These are phyloP conservation scores for Dendrolimus pini DNA, from an alignment of 2,888 invertebrate species.

Conservation along the genomic window DNA sequence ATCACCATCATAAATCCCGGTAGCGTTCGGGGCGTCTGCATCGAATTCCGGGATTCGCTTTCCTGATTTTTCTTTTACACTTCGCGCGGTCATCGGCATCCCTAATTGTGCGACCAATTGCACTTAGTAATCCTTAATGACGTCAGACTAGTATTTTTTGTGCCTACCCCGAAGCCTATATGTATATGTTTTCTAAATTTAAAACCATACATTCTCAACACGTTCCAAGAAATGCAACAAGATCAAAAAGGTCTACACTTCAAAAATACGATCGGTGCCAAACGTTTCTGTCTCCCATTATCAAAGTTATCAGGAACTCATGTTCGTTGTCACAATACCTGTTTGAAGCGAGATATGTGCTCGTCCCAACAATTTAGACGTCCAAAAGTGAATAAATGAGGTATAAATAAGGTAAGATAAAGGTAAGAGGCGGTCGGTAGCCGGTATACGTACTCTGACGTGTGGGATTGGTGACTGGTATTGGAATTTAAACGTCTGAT, in stretches of 20 bases:
- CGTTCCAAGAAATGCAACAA: conserved; percentile 10
- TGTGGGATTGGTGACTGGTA: conserved; percentile 3
- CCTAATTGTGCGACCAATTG: no score
- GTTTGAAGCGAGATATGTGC: conserved; percentile 38
- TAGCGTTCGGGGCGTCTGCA: no score
- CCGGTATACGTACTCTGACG: conserved; percentile 1
- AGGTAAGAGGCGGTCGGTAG: conserved; percentile 15
- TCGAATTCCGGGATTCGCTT: no score
- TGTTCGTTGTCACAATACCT: conserved; percentile 38
- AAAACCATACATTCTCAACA: neutral
- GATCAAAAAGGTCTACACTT: conserved; percentile 14
- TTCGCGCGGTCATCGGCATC: no score
- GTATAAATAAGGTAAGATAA: conserved; percentile 18
- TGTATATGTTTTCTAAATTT: no score
- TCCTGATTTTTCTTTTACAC: no score
- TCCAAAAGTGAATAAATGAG: conserved; percentile 24
- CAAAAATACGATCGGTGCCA: conserved; percentile 34
- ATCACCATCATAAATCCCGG: no score
- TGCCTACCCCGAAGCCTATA: no score
- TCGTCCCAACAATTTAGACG: conserved; percentile 45
- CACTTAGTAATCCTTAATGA: no score
- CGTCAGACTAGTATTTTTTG: no score
- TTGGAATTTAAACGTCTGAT: neutral
- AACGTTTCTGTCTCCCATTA: conserved; percentile 27
- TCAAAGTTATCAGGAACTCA: conserved; percentile 36